Evolutionary conservation across 2,888 invertebrate species (phyloP), one percentile per base, ranked within the genome.

Genomic region (Trichogramma evanescens): DNA sequence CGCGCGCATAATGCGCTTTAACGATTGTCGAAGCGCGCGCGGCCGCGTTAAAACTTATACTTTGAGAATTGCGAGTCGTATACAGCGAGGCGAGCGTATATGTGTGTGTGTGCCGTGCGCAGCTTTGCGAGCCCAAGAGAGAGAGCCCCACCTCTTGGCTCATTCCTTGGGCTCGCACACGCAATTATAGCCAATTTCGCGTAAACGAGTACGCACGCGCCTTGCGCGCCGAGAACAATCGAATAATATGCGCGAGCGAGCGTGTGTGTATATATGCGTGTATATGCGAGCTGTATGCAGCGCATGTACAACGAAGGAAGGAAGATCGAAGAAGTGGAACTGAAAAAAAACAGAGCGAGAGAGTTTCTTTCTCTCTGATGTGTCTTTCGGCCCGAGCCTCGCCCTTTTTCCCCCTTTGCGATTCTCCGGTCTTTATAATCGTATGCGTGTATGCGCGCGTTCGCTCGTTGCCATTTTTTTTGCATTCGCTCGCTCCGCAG

Each of bases 181-280:
- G 66, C 69, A 68, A 71, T 70, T 69, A 71, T 67, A 67, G 67
- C 65, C 67, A 67, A 69, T 70, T 70, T 68, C 66, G 65, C 66
- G 66, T 66, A 67, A 70, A 71, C 66, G 67, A 64, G 68, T 69
- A 66, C 68, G 26, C 26, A 26, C 26, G 26, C 66, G 67, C 67
- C 63, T 63, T 66, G 64, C 50, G 61, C 8, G 45, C 45, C 8
- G 8, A 66, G 66, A 69, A 69, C 68, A 67, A 66, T 63, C 59
- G 56, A 64, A 60, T 64, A 58, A 52, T 56, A 50, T 49, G 49
- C 45, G 50, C 48, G 50, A n/a, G 45, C 45, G 40, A 45, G 48
- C n/a, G 58, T 56, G 64, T 50, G 64, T 60, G 63, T 60, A 65
- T 62, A 65, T 58, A 62, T 57, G 61, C 13, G 50, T 56, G 52